A percentile compares a stretch with the other conserved stretches of the same genome.
These are phyloP conservation scores for Nothocercus nigrocapillus DNA, from an alignment of 2,113 vertebrate genomes.

Conservation along the genomic window DNA sequence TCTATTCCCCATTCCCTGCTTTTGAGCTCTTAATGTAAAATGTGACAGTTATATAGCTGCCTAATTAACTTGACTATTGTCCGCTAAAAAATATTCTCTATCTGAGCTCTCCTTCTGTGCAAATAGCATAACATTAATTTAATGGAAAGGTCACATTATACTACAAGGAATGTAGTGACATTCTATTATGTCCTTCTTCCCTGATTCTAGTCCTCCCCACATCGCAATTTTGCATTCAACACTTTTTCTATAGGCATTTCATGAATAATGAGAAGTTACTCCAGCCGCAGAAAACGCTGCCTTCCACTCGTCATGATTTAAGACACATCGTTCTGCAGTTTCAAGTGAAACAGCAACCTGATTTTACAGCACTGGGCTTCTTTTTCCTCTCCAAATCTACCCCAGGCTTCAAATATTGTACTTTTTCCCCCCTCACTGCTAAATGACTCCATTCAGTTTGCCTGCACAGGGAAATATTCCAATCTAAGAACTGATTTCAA, in stretches of 20 bases:
- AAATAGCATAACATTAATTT: slow-evolving; percentile 27
- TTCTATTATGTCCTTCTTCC: slow-evolving; percentile 4
- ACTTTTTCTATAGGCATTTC: not conserved
- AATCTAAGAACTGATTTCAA: not conserved
- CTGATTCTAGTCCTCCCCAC: not conserved
- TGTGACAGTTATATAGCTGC: slow-evolving; percentile 24
- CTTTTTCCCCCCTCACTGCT: not conserved
- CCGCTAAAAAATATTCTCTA: slow-evolving; percentile 36
- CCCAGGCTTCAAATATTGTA: not conserved
- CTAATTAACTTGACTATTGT: slow-evolving; percentile 54
- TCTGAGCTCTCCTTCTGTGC: slow-evolving; percentile 34
- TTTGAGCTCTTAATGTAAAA: slow-evolving; percentile 14
- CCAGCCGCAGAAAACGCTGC: not conserved
- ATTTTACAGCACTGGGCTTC: not conserved
- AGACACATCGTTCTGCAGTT: not conserved
- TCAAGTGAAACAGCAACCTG: not conserved
- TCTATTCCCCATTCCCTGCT: not conserved
- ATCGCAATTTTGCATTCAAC: not conserved
- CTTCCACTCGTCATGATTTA: not conserved
- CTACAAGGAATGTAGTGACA: slow-evolving; percentile 27
- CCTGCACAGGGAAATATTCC: not conserved
- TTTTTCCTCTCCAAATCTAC: not conserved
- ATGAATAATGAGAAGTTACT: slow-evolving; percentile 35
- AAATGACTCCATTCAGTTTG: not conserved
- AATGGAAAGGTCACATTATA: slow-evolving; percentile 58